Evolutionary conservation across 2,888 invertebrate species (phyloP), one percentile per base, ranked within the genome.

Genomic region (Apoda limacodes): DNA sequence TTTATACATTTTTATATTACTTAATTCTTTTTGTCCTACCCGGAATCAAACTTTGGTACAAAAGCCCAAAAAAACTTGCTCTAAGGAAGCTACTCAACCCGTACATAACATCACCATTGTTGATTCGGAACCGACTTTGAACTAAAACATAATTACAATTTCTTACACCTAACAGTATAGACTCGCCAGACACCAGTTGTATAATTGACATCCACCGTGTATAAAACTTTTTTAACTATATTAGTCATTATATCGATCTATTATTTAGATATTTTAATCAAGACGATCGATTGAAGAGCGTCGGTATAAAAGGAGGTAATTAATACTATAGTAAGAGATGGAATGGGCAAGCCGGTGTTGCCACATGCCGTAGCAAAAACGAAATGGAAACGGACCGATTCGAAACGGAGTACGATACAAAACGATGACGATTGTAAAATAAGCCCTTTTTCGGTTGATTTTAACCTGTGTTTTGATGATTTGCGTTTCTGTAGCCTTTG

Each of bases 181-280:
- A n/a, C n/a, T n/a, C n/a, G n/a, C n/a, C n/a, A n/a, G n/a, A n/a
- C n/a, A n/a, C n/a, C n/a, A n/a, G n/a, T n/a, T n/a, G n/a, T n/a
- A n/a, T n/a, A n/a, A n/a, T n/a, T n/a, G n/a, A n/a, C n/a, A n/a
- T n/a, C n/a, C n/a, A n/a, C n/a, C n/a, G n/a, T n/a, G n/a, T n/a
- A n/a, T n/a, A n/a, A n/a, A n/a, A 46, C 40, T 49, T 52, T 36
- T 36, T 40, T 42, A 42, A 49, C 7, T 5, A 6, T 50, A 59
- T 50, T 49, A 57, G 52, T 64, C 58, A 70, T 70, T 70, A 62
- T 53, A 45, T 48, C 48, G 47, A 40, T 60, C 69, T 69, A 69
- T 76, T 75, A 78, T 76, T 65, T 65, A 62, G 70, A 75, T 78
- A 76, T 78, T 76, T 74, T 76, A 78, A 78, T 80, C 75, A 76